Base-by-base conservation (phyloP, 2,888 invertebrate genomes). In the Penaeus monodon region DNA sequence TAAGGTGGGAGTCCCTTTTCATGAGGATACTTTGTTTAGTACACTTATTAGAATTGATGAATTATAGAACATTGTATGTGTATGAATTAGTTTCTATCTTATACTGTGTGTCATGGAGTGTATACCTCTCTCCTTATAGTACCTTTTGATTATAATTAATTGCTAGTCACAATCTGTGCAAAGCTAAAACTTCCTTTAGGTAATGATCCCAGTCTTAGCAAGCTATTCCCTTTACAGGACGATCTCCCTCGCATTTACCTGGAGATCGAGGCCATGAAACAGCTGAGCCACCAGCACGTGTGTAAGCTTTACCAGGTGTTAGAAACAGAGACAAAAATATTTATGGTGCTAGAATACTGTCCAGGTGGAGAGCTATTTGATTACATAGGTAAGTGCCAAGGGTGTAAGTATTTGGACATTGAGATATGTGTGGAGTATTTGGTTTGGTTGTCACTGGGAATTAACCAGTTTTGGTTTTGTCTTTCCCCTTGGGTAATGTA, bases 321-420 rank as follows among this genome's bases (percentile, higher is more conserved):
- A 88, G 96, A 96, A 92, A 96, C 96, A 1, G 94, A 95, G 0
- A 94, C 94, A 14, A 95, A 95, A 91, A 95, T 95, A 91, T 96
- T 95, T 92, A 94, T 97, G 92, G 93, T 96, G n/a, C 94, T 96
- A 91, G 96, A 96, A 93, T 96, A 96, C 91, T 96, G 96, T 91
- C 95, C 95, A 68, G 96, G 96, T 68, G 96, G 96, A 68, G 96
- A 96, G 92, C 92, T 97, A 86, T 97, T 97, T 92, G 96, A 96
- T 93, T 96, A 96, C 91, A 96, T 97, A 89, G 93, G 93, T 94
- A 91, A 91, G 89, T 57, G 17, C 10, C 17, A 20, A 57, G 57
- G 57, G 57, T 57, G 57, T 14, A 14, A 49, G 49, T 57, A 57
- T 57, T 57, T 57, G 17, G 17, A 57, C 3, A 20, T 14, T 17